Evolutionary conservation across 2,113 vertebrate genomes (phyloP).

Genomic region (Hypocryptadius cinnamomeus): DNA sequence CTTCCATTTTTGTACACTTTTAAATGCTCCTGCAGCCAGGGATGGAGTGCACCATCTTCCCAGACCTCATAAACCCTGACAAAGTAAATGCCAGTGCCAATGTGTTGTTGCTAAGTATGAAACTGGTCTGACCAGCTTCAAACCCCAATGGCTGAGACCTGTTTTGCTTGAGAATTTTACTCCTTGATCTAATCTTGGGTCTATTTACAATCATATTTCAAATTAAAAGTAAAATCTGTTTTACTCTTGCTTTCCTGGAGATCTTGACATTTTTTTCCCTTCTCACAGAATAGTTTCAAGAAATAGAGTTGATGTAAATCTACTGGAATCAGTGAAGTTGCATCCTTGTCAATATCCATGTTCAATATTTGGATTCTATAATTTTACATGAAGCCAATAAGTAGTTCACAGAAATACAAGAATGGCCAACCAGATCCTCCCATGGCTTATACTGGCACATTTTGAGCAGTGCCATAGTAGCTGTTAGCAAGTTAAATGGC

Average conservation of each 20-base stretch:
- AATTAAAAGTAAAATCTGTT: background rate
- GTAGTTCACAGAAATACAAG: background rate
- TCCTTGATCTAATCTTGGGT: constrained; percentile 44
- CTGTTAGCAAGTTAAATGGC: background rate
- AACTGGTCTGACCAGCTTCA: constrained; percentile 54
- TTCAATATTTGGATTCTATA: background rate
- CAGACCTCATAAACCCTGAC: background rate
- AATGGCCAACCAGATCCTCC: background rate
- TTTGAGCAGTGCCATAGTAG: background rate
- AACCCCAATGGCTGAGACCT: background rate
- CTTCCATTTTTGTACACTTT: background rate
- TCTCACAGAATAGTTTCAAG: background rate
- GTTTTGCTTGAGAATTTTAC: background rate
- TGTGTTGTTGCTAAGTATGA: background rate
- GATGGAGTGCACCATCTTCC: background rate
- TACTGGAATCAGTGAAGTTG: background rate
- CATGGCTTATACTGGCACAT: background rate
- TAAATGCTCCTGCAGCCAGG: background rate
- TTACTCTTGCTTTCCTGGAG: background rate
- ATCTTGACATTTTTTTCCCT: background rate
- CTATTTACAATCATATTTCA: constrained; percentile 16
- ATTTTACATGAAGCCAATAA: background rate
- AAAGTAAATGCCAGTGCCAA: background rate
- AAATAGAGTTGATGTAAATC: background rate
- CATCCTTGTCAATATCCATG: background rate